These are phyloP conservation scores for Thalassarche chlororhynchos DNA, from an alignment of 2,113 vertebrate species.

Conservation along the genomic window DNA sequence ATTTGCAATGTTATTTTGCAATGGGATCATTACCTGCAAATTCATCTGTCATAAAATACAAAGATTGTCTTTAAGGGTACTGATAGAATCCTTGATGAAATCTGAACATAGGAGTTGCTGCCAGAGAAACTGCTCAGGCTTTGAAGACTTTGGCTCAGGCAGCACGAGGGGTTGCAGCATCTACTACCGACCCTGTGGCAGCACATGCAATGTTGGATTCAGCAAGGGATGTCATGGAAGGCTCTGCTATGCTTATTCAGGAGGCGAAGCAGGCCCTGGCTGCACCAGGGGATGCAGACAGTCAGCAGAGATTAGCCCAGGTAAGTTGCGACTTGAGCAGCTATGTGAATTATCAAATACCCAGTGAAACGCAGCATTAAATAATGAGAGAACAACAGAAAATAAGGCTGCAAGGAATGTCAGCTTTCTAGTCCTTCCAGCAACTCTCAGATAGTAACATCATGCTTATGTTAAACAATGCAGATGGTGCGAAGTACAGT, in stretches of 20 bases:
- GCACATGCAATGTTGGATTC: slow-evolving; percentile 94
- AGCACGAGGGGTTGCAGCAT: slow-evolving; percentile 94
- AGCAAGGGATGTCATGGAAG: slow-evolving; percentile 96
- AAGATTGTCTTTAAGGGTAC: not conserved
- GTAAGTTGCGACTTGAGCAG: slow-evolving; percentile 63
- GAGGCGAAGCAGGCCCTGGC: slow-evolving; percentile 95
- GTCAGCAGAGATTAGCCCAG: slow-evolving; percentile 97
- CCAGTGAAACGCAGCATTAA: not conserved
- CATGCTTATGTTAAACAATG: not conserved
- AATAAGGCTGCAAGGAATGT: not conserved
- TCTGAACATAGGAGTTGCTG: slow-evolving; percentile 86
- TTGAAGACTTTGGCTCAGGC: slow-evolving; percentile 94
- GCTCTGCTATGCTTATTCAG: slow-evolving; percentile 95
- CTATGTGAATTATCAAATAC: not conserved
- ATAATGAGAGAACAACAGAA: not conserved
- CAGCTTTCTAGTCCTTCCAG: not conserved
- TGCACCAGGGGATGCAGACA: slow-evolving; percentile 93
- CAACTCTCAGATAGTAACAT: not conserved
- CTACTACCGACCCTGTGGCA: slow-evolving; percentile 87
- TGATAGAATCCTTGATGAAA: not conserved
- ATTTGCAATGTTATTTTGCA: not conserved
- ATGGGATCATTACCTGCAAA: not conserved
- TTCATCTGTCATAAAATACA: not conserved
- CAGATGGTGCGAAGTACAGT: not conserved
- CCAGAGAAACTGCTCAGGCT: slow-evolving; percentile 95